Percentiles rank a stretch among this genome's conserved stretches.
phyloP scores from a whole-genome alignment of 2,797 vertebrate species.

The Phylloscopus collybita region DNA sequence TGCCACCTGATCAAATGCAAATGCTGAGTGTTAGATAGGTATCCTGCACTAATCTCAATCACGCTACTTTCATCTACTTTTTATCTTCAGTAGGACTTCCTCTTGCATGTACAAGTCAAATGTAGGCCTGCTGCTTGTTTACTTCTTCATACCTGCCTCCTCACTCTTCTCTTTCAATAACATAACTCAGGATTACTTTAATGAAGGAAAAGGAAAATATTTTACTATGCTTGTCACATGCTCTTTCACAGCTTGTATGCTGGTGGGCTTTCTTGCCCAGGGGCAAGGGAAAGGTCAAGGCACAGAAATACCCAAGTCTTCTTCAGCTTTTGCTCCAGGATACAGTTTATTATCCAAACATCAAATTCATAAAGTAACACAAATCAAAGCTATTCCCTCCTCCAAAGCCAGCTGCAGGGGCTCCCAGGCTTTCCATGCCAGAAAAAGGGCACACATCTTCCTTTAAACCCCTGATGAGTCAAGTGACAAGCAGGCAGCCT shows the following conservation, averaged over 20 bases:
- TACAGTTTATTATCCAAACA: slow-evolving; percentile 59
- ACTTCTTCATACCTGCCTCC: background rate
- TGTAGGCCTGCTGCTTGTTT: background rate
- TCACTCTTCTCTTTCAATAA: background rate
- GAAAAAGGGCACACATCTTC: slow-evolving; percentile 66
- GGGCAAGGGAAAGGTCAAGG: slow-evolving; percentile 47
- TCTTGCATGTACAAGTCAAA: background rate
- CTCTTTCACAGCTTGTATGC: background rate
- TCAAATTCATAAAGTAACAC: slow-evolving; percentile 54
- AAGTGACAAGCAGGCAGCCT: slow-evolving; percentile 38
- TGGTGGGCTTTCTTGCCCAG: slow-evolving; percentile 46
- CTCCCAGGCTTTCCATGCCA: slow-evolving; percentile 44
- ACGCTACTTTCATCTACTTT: background rate
- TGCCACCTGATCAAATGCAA: background rate
- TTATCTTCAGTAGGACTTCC: background rate
- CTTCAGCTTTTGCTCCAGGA: slow-evolving; percentile 8
- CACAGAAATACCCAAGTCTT: slow-evolving; percentile 47
- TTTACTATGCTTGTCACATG: background rate
- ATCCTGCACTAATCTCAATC: background rate
- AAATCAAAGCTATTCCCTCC: slow-evolving; percentile 54
- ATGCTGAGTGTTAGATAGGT: background rate
- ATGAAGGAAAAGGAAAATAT: slow-evolving; percentile 34
- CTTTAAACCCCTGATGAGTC: slow-evolving; percentile 34
- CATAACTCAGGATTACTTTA: background rate
- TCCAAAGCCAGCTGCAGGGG: slow-evolving; percentile 57